Percentiles rank a stretch among this genome's conserved stretches.
Conservation (phyloP, 2,888 invertebrate species). For the Conchocele bisecta region DNA sequence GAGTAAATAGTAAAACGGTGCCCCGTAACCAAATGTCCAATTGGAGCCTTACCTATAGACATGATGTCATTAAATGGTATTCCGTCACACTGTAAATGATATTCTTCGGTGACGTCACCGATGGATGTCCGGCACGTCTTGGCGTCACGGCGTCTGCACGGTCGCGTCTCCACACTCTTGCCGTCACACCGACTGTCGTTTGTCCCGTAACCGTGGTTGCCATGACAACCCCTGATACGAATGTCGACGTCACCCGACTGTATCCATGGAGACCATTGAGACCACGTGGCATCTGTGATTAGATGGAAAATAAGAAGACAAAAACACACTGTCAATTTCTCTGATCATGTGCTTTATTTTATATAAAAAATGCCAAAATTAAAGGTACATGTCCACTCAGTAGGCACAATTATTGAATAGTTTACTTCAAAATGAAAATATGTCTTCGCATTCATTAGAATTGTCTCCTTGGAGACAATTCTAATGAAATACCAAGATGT, state of each 20-base stretch:
- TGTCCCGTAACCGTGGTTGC: slow-evolving; percentile 13
- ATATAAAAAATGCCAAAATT: too few relatives aligned
- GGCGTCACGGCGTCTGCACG: slow-evolving; percentile 28
- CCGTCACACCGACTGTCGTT: slow-evolving; percentile 29
- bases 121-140: slow-evolving; percentile 26
- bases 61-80: slow-evolving; percentile 58
- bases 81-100: slow-evolving; percentile 57
- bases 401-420: too few relatives aligned
- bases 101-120: slow-evolving; percentile 37
- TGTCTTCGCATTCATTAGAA: too few relatives aligned
- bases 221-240: slow-evolving; percentile 64
- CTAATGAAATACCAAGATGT: too few relatives aligned
- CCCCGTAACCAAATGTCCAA: too few relatives aligned
- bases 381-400: too few relatives aligned
- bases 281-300: slow-evolving; percentile 58
- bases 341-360: too few relatives aligned
- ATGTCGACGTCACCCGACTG: slow-evolving; percentile 64
- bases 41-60: slow-evolving; percentile 39
- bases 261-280: slow-evolving; percentile 72
- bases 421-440: too few relatives aligned
- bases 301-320: too few relatives aligned
- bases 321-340: too few relatives aligned
- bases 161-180: slow-evolving; percentile 36
- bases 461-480: too few relatives aligned
- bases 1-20: too few relatives aligned